Percentiles rank a stretch among this genome's conserved stretches.
phyloP scores from a whole-genome alignment of 1,140 invertebrate genomes.

The Apis mellifera region DNA sequence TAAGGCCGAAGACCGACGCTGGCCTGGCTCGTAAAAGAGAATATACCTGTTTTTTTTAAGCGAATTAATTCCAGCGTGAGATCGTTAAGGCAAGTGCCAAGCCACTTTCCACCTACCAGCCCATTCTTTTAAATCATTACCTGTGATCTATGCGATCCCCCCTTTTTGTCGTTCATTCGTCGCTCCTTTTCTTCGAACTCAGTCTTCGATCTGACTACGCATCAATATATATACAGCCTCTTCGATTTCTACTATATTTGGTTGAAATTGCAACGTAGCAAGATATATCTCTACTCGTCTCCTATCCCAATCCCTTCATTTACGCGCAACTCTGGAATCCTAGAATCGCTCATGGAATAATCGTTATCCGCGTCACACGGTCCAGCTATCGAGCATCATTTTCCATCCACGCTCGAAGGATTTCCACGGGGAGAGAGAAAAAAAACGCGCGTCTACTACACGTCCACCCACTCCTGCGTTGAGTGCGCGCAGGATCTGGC shows the following conservation, averaged over 20 bases:
- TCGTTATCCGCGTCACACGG: slow-evolving; percentile 47
- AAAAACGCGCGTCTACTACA: slow-evolving; percentile 12
- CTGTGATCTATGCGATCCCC: too few relatives aligned
- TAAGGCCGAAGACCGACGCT: slow-evolving; percentile 3
- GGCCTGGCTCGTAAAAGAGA: not conserved
- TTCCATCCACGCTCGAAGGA: slow-evolving; percentile 59
- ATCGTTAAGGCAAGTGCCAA: not conserved
- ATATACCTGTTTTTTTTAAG: not conserved
- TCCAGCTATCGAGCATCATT: slow-evolving; percentile 52
- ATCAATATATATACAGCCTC: too few relatives aligned
- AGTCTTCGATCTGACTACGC: too few relatives aligned
- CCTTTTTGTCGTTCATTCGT: too few relatives aligned
- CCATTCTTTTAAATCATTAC: too few relatives aligned
- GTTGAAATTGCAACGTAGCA: too few relatives aligned
- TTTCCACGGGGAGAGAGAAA: slow-evolving; percentile 21
- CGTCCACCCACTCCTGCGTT: not conserved
- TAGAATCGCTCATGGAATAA: slow-evolving; percentile 33
- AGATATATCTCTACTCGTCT: too few relatives aligned
- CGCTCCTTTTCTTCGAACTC: too few relatives aligned
- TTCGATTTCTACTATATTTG: too few relatives aligned
- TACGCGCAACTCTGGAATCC: not conserved
- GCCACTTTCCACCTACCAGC: not conserved
- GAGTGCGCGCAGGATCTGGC: slow-evolving; percentile 13
- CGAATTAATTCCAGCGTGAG: slow-evolving; percentile 29
- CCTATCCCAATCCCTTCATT: too few relatives aligned